Conservation (phyloP, 2,113 vertebrate genomes). For the Pituophis catenifer region DNA sequence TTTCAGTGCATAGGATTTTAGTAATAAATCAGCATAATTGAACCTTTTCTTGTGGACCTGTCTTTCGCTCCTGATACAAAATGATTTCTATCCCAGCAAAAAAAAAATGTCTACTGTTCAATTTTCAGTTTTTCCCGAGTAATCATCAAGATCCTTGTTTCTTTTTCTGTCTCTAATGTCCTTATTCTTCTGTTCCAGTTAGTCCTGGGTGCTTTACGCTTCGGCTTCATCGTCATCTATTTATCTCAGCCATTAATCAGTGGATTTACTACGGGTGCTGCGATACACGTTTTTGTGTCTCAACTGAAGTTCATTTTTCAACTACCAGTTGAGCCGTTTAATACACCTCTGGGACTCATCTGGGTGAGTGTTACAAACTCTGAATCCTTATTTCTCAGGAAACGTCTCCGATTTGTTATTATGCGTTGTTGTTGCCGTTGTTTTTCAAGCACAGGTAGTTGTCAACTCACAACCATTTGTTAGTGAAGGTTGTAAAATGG, state of each 20-base stretch:
- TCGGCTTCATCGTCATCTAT: slow-evolving; percentile 92
- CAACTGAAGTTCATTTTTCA: slow-evolving; percentile 95
- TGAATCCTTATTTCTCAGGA: background rate
- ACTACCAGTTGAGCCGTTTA: slow-evolving; percentile 73
- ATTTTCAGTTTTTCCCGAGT: background rate
- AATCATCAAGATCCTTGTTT: background rate
- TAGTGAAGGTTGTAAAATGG: no score
- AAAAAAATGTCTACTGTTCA: background rate
- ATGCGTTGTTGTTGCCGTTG: background rate
- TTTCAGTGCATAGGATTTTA: no score
- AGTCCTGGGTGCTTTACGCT: slow-evolving; percentile 79
- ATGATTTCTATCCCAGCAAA: background rate
- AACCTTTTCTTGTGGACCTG: background rate
- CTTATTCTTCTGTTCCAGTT: slow-evolving; percentile 74
- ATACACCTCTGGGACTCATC: slow-evolving; percentile 79
- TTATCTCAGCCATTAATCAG: slow-evolving; percentile 92
- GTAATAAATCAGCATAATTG: no score
- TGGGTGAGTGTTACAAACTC: slow-evolving; percentile 77
- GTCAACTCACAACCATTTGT: no score
- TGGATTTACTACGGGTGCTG: slow-evolving; percentile 91
- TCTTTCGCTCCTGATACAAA: background rate
- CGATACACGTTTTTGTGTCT: slow-evolving; percentile 90
- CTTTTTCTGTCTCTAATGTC: background rate
- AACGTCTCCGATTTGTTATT: background rate
- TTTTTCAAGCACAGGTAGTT: background rate